Evolutionary conservation across 1,140 invertebrate species (phyloP).

Genomic region (Brachystomella parvula): DNA sequence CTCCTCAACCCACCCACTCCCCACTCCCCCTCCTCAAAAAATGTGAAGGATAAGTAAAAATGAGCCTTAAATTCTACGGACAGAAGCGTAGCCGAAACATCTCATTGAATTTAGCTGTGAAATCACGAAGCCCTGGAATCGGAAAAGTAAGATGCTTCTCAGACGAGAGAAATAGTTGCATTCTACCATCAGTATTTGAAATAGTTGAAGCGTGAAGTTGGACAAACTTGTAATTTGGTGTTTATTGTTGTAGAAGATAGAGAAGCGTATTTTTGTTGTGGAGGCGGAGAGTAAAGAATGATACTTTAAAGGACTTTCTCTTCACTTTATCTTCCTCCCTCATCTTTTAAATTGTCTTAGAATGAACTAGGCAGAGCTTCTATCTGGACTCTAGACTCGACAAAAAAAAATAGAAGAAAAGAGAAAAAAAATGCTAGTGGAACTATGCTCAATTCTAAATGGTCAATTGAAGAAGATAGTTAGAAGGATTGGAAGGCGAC

Average conservation of each 20-base stretch:
- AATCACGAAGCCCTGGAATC: too few relatives aligned
- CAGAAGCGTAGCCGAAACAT: too few relatives aligned
- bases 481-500: slow-evolving; percentile 1
- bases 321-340: background rate
- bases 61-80: too few relatives aligned
- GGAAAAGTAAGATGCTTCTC: too few relatives aligned
- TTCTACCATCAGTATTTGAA: too few relatives aligned
- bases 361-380: too few relatives aligned
- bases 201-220: too few relatives aligned
- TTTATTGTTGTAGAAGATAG: background rate
- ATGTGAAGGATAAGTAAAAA: too few relatives aligned
- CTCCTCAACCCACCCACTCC: too few relatives aligned
- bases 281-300: background rate
- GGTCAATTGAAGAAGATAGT: background rate
- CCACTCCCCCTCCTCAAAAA: too few relatives aligned
- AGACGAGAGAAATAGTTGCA: too few relatives aligned
- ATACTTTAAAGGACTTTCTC: background rate
- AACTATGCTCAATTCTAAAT: background rate
- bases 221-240: background rate
- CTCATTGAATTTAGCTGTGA: too few relatives aligned
- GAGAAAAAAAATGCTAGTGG: background rate
- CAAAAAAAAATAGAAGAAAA: background rate
- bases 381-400: background rate
- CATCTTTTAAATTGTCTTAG: background rate
- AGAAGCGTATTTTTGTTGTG: background rate